These are phyloP conservation scores for Cynaeus angustus DNA, from an alignment of 2,888 invertebrate species.

Conservation along the genomic window DNA sequence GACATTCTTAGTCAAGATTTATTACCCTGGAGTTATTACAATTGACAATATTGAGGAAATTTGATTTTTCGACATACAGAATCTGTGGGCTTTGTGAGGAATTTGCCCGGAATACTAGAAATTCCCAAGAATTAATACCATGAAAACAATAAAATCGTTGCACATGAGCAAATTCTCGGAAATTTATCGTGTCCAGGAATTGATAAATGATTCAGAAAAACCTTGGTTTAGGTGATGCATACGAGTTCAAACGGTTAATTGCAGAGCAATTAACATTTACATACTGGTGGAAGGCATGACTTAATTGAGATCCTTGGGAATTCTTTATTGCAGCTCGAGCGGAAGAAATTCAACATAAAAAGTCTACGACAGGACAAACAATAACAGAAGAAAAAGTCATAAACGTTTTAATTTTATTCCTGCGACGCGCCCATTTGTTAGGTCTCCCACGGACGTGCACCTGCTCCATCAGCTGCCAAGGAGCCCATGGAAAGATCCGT, in stretches of 20 bases:
- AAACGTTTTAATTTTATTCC: too few relatives aligned
- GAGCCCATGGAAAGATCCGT: conserved; percentile 11
- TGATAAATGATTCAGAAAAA: conserved; percentile 29
- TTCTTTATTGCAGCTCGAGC: conserved; percentile 2
- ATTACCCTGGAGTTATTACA: not conserved
- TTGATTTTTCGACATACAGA: not conserved
- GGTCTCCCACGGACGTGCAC: conserved; percentile 58
- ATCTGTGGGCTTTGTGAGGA: not conserved
- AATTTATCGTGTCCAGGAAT: conserved; percentile 11
- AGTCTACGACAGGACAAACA: conserved; percentile 2
- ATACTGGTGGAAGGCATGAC: conserved; percentile 5
- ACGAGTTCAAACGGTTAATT: conserved; percentile 11
- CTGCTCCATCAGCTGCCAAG: conserved; percentile 9
- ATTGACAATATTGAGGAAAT: not conserved
- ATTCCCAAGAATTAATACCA: not conserved
- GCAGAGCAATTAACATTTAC: conserved; percentile 12
- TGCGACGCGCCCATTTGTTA: conserved; percentile 52
- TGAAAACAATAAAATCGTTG: not conserved
- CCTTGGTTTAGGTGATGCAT: conserved; percentile 25
- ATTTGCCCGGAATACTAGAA: not conserved
- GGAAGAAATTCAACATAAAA: not conserved
- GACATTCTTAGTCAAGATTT: not conserved
- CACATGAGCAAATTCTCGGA: not conserved
- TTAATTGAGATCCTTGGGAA: conserved; percentile 4
- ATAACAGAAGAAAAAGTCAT: not conserved